Base-by-base conservation (phyloP, 1,140 invertebrate species). In the Delia radicum region DNA sequence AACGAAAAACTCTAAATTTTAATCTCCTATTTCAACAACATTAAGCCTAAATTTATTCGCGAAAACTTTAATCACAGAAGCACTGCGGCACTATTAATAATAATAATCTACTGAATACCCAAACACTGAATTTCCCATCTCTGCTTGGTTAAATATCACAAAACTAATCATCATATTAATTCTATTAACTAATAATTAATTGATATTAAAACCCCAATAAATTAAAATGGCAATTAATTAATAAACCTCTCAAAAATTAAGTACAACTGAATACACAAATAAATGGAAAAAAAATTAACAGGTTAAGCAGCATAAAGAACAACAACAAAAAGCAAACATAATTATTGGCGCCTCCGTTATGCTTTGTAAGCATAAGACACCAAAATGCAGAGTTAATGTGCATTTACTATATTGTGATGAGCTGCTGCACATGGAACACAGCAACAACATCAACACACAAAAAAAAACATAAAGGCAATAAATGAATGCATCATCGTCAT, bases 331-430 rank as follows among this genome's bases (percentile, higher is more conserved):
- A 55, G 18, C 21, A 7, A 55, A 55, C 48, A 55, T 55, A 55
- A 55, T 55, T 55, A 55, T 55, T 55, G 48, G 48, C 48, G 48
- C 48, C 48, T 55, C 48, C 48, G 48, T 18, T 55, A 55, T 55
- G 48, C 48, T 55, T 55, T 55, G 21, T 55, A 55, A 55, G 48
- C 48, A 55, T 55, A 55, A 55, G 48, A 55, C 48, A 21, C 10
- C n/a, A 55, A 21, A 55, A 55, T 48, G 42, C 42, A 48, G 42
- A 15, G 13, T 15, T 15, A 48, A 48, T 48, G n/a, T 48, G 31
- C 10, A 5, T 33, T 33, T 5, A 33, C 31, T n/a, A n/a, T n/a
- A n/a, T n/a, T n/a, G n/a, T n/a, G n/a, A n/a, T n/a, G n/a, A 33
- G 31, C 31, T n/a, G n/a, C n/a, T n/a, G n/a, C 12, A 33, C 31